Conservation (phyloP, 2,797 vertebrate genomes). For the Aplochiton taeniatus region DNA sequence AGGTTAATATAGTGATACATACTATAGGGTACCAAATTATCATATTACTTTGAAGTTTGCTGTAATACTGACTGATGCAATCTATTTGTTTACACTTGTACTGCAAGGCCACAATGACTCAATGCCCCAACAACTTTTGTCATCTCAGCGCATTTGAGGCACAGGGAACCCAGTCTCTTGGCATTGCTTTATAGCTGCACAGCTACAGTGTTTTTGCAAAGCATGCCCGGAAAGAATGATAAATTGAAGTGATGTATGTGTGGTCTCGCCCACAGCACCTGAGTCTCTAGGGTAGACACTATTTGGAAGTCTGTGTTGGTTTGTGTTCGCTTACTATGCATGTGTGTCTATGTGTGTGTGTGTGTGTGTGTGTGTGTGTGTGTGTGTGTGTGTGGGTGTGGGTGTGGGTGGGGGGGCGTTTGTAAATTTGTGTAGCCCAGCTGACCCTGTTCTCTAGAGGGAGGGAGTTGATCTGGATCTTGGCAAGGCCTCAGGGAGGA, state of each 20-base stretch:
- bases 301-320: conserved; percentile 46
- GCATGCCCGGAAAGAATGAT: conserved; percentile 72
- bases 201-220: conserved; percentile 57
- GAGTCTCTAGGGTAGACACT: conserved; percentile 65
- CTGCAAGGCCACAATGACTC: conserved; percentile 42
- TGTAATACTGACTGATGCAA: conserved; percentile 1
- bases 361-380: not conserved
- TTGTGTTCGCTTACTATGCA: conserved; percentile 17
- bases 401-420: conserved; percentile 13
- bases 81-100: conserved; percentile 35
- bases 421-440: conserved; percentile 50
- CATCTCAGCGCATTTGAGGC: conserved; percentile 41
- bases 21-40: too few species aligned
- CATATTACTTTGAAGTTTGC: not conserved
- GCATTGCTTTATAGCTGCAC: conserved; percentile 56
- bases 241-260: conserved; percentile 74
- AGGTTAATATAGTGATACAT: too few species aligned
- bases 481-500: conserved; percentile 61
- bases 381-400: conserved; percentile 1
- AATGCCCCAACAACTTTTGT: conserved; percentile 43
- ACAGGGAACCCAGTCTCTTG: conserved; percentile 23
- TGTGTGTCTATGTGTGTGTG: conserved; percentile 7
- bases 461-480: conserved; percentile 49
- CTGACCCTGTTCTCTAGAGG: conserved; percentile 42
- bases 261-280: conserved; percentile 65